Evolutionary conservation across 2,888 invertebrate genomes (phyloP), one percentile per base, ranked within the genome.

Genomic region (Cyclophora punctaria): DNA sequence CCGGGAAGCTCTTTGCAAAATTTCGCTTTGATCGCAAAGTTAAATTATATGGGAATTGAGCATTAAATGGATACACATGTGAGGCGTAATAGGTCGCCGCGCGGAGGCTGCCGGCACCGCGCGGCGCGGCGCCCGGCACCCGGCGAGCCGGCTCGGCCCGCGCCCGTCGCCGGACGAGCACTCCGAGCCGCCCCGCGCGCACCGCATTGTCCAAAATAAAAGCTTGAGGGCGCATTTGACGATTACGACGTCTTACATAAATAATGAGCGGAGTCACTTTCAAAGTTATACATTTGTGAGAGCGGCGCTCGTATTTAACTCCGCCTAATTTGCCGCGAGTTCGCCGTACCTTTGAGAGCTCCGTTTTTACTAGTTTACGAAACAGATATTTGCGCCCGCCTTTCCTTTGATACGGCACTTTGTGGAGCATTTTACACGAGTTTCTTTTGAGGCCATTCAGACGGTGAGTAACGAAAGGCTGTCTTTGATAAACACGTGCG

Each of bases 401-500:
- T 83, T 79, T 76, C 85, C 86, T 88, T 87, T 87, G 85, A 88
- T 83, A 86, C 87, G 83, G 83, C 85, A 87, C 88, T 88, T 88
- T 87, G 87, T 85, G 83, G 81, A 87, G 83, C 86, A 83, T 88
- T 88, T 87, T 87, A 86, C 88, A 85, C 87, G 87, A 87, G 87
- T 85, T 87, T 87, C 87, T 87, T 88, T 88, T 87, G 88, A 88
- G 86, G 83, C 87, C 86, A 87, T 88, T 88, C 88, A 88, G 81
- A 87, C 88, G 86, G 84, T 85, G 84, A 87, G 87, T 87, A 88
- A 87, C 87, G 88, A 87, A 88, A 88, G 87, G 87, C 87, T 87
- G 88, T 87, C 88, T 88, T 87, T 88, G 87, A 87, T 88, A 87
- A 88, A 88, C 88, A 88, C 88, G 88, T 88, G 86, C 87, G 87